Conservation (phyloP, 1,140 invertebrate genomes). For the Frieseomelitta varia region DNA sequence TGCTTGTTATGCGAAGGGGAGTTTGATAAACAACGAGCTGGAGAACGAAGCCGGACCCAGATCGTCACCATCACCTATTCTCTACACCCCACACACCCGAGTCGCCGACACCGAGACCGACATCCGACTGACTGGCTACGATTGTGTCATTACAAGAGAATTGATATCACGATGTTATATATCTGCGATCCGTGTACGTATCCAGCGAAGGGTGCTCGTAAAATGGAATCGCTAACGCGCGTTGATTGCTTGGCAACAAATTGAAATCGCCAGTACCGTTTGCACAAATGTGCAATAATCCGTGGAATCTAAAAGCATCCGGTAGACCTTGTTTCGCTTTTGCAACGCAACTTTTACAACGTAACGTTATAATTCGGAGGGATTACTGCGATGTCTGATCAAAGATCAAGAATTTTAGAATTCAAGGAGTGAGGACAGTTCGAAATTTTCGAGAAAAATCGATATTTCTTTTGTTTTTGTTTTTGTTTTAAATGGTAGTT, state of each 20-base stretch:
- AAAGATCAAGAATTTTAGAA: not conserved
- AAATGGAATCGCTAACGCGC: constrained; percentile 33
- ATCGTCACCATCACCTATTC: constrained; percentile 51
- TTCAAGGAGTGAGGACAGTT: too few species aligned
- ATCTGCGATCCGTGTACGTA: not conserved
- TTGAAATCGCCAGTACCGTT: constrained; percentile 26
- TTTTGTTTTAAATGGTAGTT: too few species aligned
- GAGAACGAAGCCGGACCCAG: constrained; percentile 61
- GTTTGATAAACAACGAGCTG: constrained; percentile 74
- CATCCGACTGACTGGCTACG: constrained; percentile 64
- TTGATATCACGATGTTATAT: constrained; percentile 60
- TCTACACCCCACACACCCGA: constrained; percentile 2
- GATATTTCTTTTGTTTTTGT: too few species aligned
- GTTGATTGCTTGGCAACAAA: constrained; percentile 37
- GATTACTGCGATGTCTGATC: not conserved
- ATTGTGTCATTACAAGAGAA: constrained; percentile 63
- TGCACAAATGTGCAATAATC: constrained; percentile 14
- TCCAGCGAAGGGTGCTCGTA: constrained; percentile 8
- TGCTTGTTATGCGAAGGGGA: constrained; percentile 74
- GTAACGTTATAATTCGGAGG: not conserved
- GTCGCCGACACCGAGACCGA: constrained; percentile 14
- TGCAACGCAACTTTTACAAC: not conserved
- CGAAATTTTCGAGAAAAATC: too few species aligned
- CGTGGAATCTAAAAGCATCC: constrained; percentile 13
- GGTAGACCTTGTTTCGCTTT: not conserved